A percentile compares a stretch with the other conserved stretches of the same genome.
phyloP scores from a whole-genome alignment of 1,140 invertebrate genomes.

The Meloidogyne floridensis region DNA sequence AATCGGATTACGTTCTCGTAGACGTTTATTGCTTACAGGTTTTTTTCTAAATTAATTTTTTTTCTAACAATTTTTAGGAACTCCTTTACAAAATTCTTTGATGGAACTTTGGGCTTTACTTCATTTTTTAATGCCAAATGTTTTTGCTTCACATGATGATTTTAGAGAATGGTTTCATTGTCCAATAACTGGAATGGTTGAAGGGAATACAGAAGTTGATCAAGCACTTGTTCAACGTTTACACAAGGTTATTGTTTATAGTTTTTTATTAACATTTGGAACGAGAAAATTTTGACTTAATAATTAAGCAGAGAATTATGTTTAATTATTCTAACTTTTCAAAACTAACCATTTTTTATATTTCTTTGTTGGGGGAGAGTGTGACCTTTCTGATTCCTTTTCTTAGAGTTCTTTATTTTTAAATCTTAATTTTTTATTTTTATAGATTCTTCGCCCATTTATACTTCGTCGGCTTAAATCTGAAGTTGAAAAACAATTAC shows the following conservation, averaged over 20 bases:
- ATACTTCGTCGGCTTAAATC: conserved; percentile 88
- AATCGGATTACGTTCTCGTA: conserved; percentile 90
- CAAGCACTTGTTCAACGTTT: conserved; percentile 88
- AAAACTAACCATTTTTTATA: neutral
- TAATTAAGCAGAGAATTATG: no score
- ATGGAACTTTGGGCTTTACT: conserved; percentile 99
- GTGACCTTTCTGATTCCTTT: no score
- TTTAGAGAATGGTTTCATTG: conserved; percentile 99
- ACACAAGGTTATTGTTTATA: conserved; percentile 78
- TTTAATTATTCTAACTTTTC: no score
- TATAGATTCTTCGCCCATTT: conserved; percentile 90
- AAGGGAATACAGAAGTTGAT: conserved; percentile 92
- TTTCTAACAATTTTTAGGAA: conserved; percentile 66
- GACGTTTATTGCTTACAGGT: conserved; percentile 89
- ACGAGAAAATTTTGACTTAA: no score
- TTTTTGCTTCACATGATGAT: conserved; percentile 95
- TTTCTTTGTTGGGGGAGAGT: neutral
- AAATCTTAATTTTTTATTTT: conserved; percentile 31
- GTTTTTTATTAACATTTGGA: no score
- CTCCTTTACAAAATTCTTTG: conserved; percentile 95
- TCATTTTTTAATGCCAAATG: conserved; percentile 99
- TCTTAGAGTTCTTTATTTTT: no score
- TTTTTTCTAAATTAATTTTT: neutral
- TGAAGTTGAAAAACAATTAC: conserved; percentile 99
- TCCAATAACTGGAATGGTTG: conserved; percentile 95